Percentiles rank a stretch among this genome's conserved stretches.
These are phyloP conservation scores for Leucosticte australis DNA, from an alignment of 2,113 vertebrate genomes.

Conservation along the genomic window DNA sequence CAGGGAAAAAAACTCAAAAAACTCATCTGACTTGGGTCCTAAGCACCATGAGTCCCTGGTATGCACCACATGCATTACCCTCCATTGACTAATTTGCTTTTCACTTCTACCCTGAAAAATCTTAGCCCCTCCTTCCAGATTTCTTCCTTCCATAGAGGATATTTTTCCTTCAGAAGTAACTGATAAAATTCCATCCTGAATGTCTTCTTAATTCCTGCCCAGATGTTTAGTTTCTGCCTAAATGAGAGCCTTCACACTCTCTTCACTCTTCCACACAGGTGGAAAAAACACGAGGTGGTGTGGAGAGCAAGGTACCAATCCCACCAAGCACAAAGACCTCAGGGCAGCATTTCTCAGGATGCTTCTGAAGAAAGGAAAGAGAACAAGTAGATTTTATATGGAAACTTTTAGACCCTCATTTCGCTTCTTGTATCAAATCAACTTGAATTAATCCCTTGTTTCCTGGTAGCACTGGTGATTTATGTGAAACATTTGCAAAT, in stretches of 20 bases:
- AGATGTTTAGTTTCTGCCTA: neutral
- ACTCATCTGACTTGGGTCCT: neutral
- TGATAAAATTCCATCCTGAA: neutral
- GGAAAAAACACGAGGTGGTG: neutral
- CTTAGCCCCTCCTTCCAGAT: neutral
- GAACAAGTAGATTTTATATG: neutral
- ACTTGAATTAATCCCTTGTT: neutral
- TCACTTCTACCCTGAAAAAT: neutral
- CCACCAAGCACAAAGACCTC: neutral
- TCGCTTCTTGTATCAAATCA: neutral
- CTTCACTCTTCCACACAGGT: rapidly evolving
- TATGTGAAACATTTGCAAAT: neutral
- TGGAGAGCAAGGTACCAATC: neutral
- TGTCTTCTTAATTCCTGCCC: neutral
- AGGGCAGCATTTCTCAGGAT: neutral
- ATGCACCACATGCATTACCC: neutral
- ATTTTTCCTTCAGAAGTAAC: neutral
- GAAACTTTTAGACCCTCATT: neutral
- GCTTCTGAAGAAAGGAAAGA: neutral
- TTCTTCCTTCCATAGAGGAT: neutral
- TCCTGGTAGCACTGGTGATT: neutral
- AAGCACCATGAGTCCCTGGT: rapidly evolving
- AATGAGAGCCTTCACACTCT: neutral
- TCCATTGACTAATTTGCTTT: neutral
- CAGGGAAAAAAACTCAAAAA: neutral